Evolutionary conservation across 2,888 invertebrate genomes (phyloP).

Genomic region (Aspidiotus destructor): DNA sequence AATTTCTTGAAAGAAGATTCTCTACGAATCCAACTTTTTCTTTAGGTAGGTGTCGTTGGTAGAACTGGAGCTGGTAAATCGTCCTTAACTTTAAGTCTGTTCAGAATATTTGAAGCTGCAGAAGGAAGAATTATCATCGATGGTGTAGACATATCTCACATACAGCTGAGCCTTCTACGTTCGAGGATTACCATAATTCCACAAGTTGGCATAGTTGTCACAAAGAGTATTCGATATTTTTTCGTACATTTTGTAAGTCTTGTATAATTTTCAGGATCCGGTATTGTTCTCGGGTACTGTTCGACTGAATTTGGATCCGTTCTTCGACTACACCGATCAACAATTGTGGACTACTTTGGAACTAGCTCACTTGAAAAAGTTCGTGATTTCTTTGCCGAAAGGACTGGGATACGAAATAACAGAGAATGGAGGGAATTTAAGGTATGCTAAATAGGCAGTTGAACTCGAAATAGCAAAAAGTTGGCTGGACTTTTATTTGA

Average conservation of each 20-base stretch:
- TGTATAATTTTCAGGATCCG: slow-evolving; percentile 59
- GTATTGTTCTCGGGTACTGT: slow-evolving; percentile 87
- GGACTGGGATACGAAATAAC: slow-evolving; percentile 72
- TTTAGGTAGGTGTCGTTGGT: slow-evolving; percentile 69
- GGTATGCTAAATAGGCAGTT: slow-evolving; percentile 38
- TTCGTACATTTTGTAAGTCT: background rate
- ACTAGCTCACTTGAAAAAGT: slow-evolving; percentile 77
- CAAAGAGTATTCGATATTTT: background rate
- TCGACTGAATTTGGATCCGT: slow-evolving; percentile 87
- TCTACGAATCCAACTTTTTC: background rate
- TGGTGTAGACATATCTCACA: slow-evolving; percentile 64
- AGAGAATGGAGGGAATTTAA: slow-evolving; percentile 80
- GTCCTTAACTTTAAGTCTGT: slow-evolving; percentile 74
- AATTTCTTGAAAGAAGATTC: too few relatives aligned
- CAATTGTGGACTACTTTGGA: slow-evolving; percentile 82
- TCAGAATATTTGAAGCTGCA: slow-evolving; percentile 80
- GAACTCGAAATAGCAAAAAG: too few relatives aligned
- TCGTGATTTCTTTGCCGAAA: slow-evolving; percentile 64
- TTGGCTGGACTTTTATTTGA: too few relatives aligned
- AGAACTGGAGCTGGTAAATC: slow-evolving; percentile 89
- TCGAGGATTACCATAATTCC: background rate
- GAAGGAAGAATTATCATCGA: slow-evolving; percentile 74
- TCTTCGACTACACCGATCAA: slow-evolving; percentile 64
- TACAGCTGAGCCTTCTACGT: slow-evolving; percentile 56
- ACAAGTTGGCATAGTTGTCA: background rate